These are phyloP conservation scores for Rotaria macrura DNA, from an alignment of 2,888 invertebrate species.

Conservation along the genomic window DNA sequence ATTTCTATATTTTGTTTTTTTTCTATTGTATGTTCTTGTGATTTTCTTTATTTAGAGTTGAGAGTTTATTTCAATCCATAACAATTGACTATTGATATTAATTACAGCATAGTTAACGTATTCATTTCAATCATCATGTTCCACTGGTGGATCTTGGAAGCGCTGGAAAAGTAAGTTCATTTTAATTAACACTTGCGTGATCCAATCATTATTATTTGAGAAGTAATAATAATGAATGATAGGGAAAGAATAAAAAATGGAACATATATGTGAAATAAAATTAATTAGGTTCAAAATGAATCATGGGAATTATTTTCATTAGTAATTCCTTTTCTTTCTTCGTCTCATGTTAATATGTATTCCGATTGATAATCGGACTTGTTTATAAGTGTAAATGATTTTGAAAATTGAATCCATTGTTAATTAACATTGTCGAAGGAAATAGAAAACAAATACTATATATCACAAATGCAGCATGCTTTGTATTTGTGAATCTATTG, in stretches of 20 bases:
- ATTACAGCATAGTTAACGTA: not conserved
- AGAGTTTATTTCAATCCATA: not conserved
- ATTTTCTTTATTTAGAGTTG: no score
- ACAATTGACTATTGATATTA: not conserved
- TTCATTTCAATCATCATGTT: not conserved
- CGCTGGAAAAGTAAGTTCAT: not conserved
- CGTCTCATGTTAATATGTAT: not conserved
- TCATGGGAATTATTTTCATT: not conserved
- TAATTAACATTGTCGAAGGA: no score
- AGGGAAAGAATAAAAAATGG: not conserved
- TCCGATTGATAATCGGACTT: not conserved
- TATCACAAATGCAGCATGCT: not conserved
- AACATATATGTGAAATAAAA: not conserved
- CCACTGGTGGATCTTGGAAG: slow-evolving; percentile 15
- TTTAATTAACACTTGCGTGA: not conserved
- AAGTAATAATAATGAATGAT: not conserved
- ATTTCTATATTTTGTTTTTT: no score
- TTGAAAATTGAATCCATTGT: no score
- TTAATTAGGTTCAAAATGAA: not conserved
- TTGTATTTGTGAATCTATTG: not conserved
- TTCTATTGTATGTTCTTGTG: no score
- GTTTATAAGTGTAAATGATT: no score
- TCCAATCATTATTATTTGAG: not conserved
- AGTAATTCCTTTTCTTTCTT: not conserved
- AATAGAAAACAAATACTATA: not conserved